Percentiles rank a stretch among this genome's conserved stretches.
Evolutionary conservation across 2,113 vertebrate species (phyloP).

Genomic region (Pelmatolapia mariae): DNA sequence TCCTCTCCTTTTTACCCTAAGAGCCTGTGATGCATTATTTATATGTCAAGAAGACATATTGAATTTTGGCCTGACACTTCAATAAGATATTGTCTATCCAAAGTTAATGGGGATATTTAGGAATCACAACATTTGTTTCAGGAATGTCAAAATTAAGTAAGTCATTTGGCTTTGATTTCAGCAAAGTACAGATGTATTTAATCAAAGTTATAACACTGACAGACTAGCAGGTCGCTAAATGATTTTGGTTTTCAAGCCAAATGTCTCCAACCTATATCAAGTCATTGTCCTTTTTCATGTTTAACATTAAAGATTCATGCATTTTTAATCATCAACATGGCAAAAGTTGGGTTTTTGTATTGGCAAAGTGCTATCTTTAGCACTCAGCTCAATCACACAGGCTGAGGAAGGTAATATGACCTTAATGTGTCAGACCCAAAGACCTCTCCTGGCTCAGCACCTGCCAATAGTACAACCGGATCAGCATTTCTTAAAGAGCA

Average conservation of each 20-base stretch:
- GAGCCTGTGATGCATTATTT: slow-evolving; percentile 65
- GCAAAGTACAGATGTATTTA: background rate
- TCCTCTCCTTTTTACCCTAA: slow-evolving; percentile 49
- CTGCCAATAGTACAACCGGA: slow-evolving; percentile 59
- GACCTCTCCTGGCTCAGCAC: slow-evolving; percentile 45
- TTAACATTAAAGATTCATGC: slow-evolving; percentile 64
- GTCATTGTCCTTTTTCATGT: slow-evolving; percentile 48
- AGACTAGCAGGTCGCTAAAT: background rate
- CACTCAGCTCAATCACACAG: background rate
- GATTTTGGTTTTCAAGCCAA: background rate
- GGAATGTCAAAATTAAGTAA: background rate
- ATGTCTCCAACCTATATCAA: background rate
- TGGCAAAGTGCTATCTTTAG: slow-evolving; percentile 59
- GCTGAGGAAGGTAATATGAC: slow-evolving; percentile 54
- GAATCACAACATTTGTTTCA: background rate
- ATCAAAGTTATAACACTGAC: background rate
- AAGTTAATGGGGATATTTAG: background rate
- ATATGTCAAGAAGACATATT: slow-evolving; percentile 51
- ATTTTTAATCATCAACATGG: slow-evolving; percentile 57
- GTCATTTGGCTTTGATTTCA: background rate
- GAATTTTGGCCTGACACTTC: slow-evolving; percentile 42
- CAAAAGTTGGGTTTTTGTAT: background rate
- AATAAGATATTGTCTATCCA: slow-evolving; percentile 13
- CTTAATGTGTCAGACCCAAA: slow-evolving; percentile 65
- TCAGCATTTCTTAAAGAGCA: slow-evolving; percentile 44